These are phyloP conservation scores for Enteromius treurensis DNA, from an alignment of 2,797 vertebrate species.

Conservation along the genomic window DNA sequence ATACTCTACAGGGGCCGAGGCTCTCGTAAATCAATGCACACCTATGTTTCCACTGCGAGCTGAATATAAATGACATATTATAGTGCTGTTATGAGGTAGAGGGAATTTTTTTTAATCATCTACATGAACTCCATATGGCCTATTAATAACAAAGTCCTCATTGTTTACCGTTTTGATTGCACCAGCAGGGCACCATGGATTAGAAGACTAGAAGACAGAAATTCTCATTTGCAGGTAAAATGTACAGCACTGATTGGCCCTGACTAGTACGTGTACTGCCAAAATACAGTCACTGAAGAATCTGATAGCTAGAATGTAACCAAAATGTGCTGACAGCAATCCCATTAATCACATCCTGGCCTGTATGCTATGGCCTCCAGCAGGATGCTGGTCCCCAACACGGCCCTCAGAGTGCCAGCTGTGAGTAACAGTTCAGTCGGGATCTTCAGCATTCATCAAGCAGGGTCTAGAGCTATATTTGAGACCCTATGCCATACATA, in stretches of 20 bases:
- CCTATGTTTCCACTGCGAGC: conserved; percentile 27
- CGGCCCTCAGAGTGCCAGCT: neutral
- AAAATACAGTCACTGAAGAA: neutral
- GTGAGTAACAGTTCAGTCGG: neutral
- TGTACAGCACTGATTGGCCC: conserved; percentile 58
- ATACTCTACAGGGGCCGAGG: neutral
- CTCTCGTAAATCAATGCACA: conserved; percentile 10
- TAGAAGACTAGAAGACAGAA: conserved; percentile 11
- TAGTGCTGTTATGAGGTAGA: conserved; percentile 32
- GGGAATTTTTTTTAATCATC: conserved; percentile 58
- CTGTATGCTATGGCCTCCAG: neutral
- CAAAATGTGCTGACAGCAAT: conserved; percentile 19
- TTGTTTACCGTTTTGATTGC: conserved; percentile 72
- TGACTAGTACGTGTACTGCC: conserved; percentile 6
- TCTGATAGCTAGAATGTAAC: conserved; percentile 6
- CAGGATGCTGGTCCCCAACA: neutral
- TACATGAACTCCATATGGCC: conserved; percentile 61
- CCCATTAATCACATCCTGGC: neutral
- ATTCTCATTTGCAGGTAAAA: conserved; percentile 66
- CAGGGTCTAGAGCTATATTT: conserved; percentile 32
- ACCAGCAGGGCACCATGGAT: conserved; percentile 48
- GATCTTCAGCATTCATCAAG: conserved; percentile 11
- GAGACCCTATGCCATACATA: conserved; percentile 55
- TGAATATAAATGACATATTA: conserved; percentile 40
- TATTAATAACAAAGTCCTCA: conserved; percentile 75